Percentiles rank a stretch among this genome's conserved stretches.
Conservation (phyloP, 2,113 vertebrate species). For the Amblyopsis rosae region DNA sequence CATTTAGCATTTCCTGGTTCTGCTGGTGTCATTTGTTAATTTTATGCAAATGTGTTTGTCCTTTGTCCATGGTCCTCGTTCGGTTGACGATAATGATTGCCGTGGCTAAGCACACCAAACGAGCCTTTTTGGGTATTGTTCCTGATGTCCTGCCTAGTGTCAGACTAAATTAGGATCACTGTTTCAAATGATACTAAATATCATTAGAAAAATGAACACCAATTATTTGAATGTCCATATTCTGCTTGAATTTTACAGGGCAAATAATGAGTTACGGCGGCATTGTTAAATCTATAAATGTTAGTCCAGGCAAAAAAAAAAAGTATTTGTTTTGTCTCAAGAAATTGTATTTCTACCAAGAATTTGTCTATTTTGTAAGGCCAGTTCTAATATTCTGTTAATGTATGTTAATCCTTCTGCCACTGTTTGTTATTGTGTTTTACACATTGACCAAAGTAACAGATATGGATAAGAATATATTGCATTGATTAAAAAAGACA, state of each 20-base stretch:
- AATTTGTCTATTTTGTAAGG: conserved; percentile 16
- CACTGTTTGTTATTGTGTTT: conserved; percentile 43
- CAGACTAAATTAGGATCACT: not conserved
- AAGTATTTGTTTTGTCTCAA: not conserved
- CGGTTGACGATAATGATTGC: not conserved
- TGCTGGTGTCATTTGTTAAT: conserved; percentile 30
- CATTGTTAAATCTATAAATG: conserved; percentile 2
- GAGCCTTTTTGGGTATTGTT: conserved; percentile 35
- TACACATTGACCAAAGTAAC: conserved; percentile 62
- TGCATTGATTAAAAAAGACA: conserved; percentile 60
- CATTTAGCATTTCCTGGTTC: conserved; percentile 26
- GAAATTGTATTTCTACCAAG: conserved; percentile 6
- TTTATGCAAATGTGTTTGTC: conserved; percentile 10
- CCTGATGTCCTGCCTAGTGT: conserved; percentile 5
- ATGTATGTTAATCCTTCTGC: conserved; percentile 34
- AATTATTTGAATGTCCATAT: not conserved
- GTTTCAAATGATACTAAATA: too few species aligned
- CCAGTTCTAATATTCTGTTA: conserved; percentile 8
- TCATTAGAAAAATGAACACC: not conserved
- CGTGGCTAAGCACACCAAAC: conserved; percentile 36
- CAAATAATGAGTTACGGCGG: conserved; percentile 22
- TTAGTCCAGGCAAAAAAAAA: not conserved
- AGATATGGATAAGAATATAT: conserved; percentile 46
- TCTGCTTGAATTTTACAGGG: conserved; percentile 8
- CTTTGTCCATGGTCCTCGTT: not conserved